Evolutionary conservation across 2,888 invertebrate species (phyloP), one percentile per base, ranked within the genome.

Genomic region (Pammene fasciana): DNA sequence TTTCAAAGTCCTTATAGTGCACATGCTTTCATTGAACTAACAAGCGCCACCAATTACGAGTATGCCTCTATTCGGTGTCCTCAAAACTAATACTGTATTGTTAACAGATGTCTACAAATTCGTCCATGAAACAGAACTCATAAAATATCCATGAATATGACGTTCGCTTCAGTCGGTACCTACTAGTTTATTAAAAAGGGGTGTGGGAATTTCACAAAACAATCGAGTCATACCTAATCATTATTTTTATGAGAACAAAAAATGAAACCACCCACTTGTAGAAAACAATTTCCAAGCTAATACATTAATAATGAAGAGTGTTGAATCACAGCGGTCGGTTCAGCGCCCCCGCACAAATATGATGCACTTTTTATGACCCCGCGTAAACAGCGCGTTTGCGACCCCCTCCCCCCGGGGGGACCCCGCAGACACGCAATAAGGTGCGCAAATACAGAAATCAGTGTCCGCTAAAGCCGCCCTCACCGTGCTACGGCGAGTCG

Each of bases 391-490:
- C 65, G 66, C 71, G 71, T 70, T 55, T 54, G 50, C 50, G 56
- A 45, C 66, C 61, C 14, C 68, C 68, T 70, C 64, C 66, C 70
- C 10, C 70, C 65, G 71, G 62, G 43, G 26, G 54, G 8, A 34
- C 56, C 67, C 48, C 65, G 46, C 56, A 55, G 61, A 67, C 55
- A 50, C 45, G 57, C 68, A 72, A 72, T 72, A 70, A 79, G 80
- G 74, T 75, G 73, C 75, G 79, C 80, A 79, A 82, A 83, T 84
- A 81, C 78, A 80, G 79, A 80, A 84, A 84, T 84, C 86, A 80
- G 76, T 77, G 84, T 74, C 50, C 56, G 43, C 56, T 14, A 46
- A 13, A 45, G 61, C 45, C 26, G 54, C 45, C 59, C 73, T 71
- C 70, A 48, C 18, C 62, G 50, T 18, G 62, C 48, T 61, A 34